Conservation (phyloP, 53 echinoderm and acorn worm species). For the Patiria pectinifera region DNA sequence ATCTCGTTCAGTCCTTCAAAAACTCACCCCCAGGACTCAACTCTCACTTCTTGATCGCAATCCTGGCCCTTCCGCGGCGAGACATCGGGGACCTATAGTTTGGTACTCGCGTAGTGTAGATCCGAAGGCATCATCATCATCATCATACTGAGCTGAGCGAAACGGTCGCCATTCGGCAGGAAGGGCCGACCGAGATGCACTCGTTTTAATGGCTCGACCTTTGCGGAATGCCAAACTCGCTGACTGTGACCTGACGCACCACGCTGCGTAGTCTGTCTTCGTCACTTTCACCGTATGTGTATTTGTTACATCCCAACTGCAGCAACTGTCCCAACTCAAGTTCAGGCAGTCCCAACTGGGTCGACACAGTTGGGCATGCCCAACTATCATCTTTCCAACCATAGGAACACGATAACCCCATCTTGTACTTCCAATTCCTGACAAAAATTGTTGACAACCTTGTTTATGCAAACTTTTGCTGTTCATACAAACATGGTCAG, state of each 20-base stretch:
- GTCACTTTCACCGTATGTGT: not conserved
- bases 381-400: too few relatives aligned
- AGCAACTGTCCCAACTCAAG: too few relatives aligned
- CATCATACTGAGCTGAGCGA: not conserved
- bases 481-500: too few relatives aligned
- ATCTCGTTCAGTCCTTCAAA: not conserved
- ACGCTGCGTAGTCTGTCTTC: slow-evolving; percentile 53
- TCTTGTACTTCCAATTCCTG: too few relatives aligned
- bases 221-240: slow-evolving; percentile 54
- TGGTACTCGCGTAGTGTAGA: slow-evolving; percentile 4
- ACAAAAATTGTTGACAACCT: too few relatives aligned
- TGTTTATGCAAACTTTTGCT: too few relatives aligned
- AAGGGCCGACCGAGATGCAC: slow-evolving; percentile 34
- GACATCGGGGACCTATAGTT: slow-evolving; percentile 1
- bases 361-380: too few relatives aligned
- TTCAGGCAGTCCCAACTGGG: too few relatives aligned
- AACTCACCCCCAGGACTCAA: not conserved
- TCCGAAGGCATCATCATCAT: slow-evolving; percentile 13
- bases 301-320: too few relatives aligned
- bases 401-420: too few relatives aligned
- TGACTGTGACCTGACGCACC: slow-evolving; percentile 43
- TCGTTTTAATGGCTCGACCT: slow-evolving; percentile 37
- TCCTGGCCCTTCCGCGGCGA: not conserved
- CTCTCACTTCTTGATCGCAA: not conserved
- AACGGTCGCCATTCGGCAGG: slow-evolving; percentile 43